Base-by-base conservation (phyloP, 2,797 vertebrate genomes). In the Sebastes melanostomus region DNA sequence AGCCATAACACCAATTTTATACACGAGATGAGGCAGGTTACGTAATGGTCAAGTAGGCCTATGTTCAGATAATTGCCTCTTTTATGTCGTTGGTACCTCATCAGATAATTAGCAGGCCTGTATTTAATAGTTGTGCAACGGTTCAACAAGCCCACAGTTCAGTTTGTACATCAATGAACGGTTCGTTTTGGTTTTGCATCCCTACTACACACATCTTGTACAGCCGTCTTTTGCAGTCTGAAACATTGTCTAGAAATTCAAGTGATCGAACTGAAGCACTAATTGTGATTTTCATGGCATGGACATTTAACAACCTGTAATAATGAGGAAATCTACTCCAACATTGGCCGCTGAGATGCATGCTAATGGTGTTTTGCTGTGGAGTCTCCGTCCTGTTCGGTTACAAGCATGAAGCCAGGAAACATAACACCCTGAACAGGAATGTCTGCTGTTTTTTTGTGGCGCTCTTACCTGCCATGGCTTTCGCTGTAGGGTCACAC, bases 321-420 rank as follows among this genome's bases (percentile, higher is more conserved):
- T 12, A 46, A 32, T 61, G 85, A 78, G 66, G 82, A 75, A 2
- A 68, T 77, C 72, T 46, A 9, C 61, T 74, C 78, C 77, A 72
- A 77, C 62, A 46, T 63, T 65, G 2, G 36, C 77, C 50, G 58
- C 70, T 83, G 63, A 83, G 58, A 78, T 88, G 93, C 90, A 92
- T 89, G 92, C 70, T 61, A 82, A 70, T 86, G 80, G 59, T 78
- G 81, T 88, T 85, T 83, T 91, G 71, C 78, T 69, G 75, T 85
- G 85, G 77, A 75, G 62, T 79, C 84, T 60, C 69, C 62, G 32
- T 88, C 86, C 82, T 77, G 86, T 91, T 87, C 89, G 88, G 90
- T 89, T 66, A 32, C 77, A 24, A 85, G 92, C 89, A 92, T 91
- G 85, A 87, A 77, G 71, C 81, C 88, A 29, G 88, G 89, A 89